Conservation (phyloP, 1,140 invertebrate species). For the Berghia stephanieae region DNA sequence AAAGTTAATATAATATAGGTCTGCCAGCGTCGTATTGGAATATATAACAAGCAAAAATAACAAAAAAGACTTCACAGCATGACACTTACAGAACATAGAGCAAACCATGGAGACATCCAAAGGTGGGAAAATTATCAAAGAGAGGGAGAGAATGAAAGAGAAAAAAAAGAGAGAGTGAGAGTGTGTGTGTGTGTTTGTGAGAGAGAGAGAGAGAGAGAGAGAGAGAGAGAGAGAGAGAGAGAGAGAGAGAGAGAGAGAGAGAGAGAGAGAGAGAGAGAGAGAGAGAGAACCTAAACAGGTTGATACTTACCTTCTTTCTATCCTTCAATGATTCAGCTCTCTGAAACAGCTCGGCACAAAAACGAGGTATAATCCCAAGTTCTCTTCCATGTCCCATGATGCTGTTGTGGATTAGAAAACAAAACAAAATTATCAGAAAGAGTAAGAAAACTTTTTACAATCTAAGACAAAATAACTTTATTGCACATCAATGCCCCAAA, state of each 20-base stretch:
- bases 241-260: background rate
- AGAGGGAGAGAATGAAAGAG: background rate
- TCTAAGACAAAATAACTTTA: no score
- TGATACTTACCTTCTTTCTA: conserved; percentile 45
- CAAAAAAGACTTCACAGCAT: no score
- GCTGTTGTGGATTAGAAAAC: conserved; percentile 44
- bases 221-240: background rate
- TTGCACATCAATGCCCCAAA: no score
- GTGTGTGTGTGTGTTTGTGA: background rate
- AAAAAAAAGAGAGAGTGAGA: background rate
- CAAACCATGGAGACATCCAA: no score
- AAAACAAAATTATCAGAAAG: no score
- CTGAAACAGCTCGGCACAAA: conserved; percentile 63
- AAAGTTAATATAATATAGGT: no score
- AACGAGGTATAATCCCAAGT: conserved; percentile 63
- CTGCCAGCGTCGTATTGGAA: no score
- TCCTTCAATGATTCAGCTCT: conserved; percentile 43
- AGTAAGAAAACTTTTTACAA: no score
- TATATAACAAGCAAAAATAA: no score
- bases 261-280: background rate
- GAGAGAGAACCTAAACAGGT: background rate
- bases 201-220: background rate
- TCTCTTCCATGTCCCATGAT: conserved; percentile 63
- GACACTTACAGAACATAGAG: no score
- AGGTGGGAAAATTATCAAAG: background rate